phyloP scores from a whole-genome alignment of 2,797 vertebrate species.

The Macrochelys suwanniensis region DNA sequence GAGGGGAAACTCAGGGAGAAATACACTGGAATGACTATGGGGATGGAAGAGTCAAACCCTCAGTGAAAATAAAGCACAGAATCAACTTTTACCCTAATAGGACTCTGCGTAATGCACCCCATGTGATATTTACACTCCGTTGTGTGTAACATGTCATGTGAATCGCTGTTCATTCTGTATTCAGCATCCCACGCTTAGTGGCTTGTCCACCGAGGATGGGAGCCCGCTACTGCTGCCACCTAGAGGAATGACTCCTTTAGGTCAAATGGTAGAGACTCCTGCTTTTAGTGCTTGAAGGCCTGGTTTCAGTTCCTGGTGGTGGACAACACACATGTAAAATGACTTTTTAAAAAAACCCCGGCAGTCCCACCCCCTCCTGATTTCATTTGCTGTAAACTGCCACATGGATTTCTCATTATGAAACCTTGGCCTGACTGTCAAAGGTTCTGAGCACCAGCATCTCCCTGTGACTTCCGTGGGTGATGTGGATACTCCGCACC shows the following conservation, averaged over 20 bases:
- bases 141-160: not conserved
- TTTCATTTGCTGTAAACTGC: not conserved
- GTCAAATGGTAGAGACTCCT: not conserved
- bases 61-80: not conserved
- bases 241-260: not conserved
- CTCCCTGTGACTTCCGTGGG: not conserved
- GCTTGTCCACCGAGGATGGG: not conserved
- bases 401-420: not conserved
- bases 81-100: not conserved
- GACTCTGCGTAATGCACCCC: not conserved
- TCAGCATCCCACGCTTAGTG: not conserved
- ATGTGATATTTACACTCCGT: not conserved
- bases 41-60: not conserved
- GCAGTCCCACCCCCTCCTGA: not conserved
- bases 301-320: not conserved
- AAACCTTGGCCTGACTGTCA: not conserved
- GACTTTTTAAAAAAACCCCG: not conserved
- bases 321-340: not conserved
- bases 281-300: not conserved
- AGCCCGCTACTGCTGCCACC: not conserved
- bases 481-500: not conserved
- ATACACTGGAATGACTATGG: not conserved
- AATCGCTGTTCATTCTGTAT: not conserved
- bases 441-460: not conserved
- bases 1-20: not conserved